Percentiles rank a stretch among this genome's conserved stretches.
phyloP scores from a whole-genome alignment of 1,140 invertebrate species.

The Chrysoperla carnea region DNA sequence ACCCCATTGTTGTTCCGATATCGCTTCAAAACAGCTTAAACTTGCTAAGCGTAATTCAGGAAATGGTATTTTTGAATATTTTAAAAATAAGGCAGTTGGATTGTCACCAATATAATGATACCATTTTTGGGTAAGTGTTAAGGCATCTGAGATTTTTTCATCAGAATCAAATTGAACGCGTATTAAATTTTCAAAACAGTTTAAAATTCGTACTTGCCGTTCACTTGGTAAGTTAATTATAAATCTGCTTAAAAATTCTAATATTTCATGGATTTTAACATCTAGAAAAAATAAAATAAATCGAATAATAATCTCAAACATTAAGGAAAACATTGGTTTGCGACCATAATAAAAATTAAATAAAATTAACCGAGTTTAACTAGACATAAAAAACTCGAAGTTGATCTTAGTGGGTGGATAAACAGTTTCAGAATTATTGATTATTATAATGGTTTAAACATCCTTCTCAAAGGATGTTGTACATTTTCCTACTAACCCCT shows the following conservation, averaged over 20 bases:
- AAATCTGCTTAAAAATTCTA: conserved; percentile 19
- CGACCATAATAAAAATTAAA: too few species aligned
- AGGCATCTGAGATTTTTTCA: conserved; percentile 25
- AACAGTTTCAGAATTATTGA: too few species aligned
- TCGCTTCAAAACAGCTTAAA: conserved; percentile 26
- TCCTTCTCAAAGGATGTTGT: too few species aligned
- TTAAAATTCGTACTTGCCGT: conserved; percentile 37
- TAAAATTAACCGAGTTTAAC: too few species aligned
- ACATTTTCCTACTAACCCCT: too few species aligned
- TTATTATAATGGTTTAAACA: too few species aligned
- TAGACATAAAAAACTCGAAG: too few species aligned
- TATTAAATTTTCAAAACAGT: conserved; percentile 36
- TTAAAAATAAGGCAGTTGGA: conserved; percentile 32
- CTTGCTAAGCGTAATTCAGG: conserved; percentile 33
- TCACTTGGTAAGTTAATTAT: conserved; percentile 26
- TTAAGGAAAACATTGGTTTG: too few species aligned
- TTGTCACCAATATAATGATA: conserved; percentile 30
- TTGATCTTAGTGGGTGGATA: too few species aligned
- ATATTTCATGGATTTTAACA: conserved; percentile 24
- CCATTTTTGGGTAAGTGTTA: conserved; percentile 36
- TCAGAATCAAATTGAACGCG: conserved; percentile 11
- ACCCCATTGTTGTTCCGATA: conserved; percentile 40
- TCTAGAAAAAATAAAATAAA: conserved; percentile 16
- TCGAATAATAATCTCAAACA: too few species aligned
- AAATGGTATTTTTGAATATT: conserved; percentile 41